Evolutionary conservation across 2,797 vertebrate genomes (phyloP).

Genomic region (Cirrhinus mrigala): DNA sequence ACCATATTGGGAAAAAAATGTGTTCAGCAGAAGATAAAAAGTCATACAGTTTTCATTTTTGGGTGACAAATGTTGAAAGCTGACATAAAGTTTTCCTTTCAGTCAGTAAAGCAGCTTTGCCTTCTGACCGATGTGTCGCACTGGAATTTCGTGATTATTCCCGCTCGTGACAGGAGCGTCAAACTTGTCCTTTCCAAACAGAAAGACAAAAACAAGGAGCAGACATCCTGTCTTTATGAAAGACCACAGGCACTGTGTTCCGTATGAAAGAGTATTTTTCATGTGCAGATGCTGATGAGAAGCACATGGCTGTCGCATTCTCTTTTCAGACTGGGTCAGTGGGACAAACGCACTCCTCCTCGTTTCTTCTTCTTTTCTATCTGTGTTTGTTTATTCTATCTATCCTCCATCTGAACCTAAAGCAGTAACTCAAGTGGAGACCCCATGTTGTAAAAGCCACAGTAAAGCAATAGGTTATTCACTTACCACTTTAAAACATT

Average conservation of each 20-base stretch:
- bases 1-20: background rate
- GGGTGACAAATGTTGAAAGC: background rate
- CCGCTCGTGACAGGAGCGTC: background rate
- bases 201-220: background rate
- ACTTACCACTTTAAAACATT: background rate
- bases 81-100: background rate
- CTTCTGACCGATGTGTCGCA: background rate
- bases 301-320: constrained; percentile 71
- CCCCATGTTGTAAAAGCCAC: background rate
- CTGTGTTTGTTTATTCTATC: background rate
- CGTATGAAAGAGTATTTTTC: constrained; percentile 12
- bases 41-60: background rate
- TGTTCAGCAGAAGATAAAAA: background rate
- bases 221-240: background rate
- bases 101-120: background rate
- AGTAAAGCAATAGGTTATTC: background rate
- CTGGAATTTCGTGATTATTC: background rate
- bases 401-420: constrained; percentile 14
- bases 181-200: background rate
- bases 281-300: constrained; percentile 65
- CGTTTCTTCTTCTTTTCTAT: background rate
- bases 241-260: background rate
- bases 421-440: background rate
- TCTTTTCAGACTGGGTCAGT: constrained; percentile 72
- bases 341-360: constrained; percentile 59